Percentiles rank a stretch among this genome's conserved stretches.
phyloP scores from a whole-genome alignment of 2,888 invertebrate species.

The Cerastis rubricosa region DNA sequence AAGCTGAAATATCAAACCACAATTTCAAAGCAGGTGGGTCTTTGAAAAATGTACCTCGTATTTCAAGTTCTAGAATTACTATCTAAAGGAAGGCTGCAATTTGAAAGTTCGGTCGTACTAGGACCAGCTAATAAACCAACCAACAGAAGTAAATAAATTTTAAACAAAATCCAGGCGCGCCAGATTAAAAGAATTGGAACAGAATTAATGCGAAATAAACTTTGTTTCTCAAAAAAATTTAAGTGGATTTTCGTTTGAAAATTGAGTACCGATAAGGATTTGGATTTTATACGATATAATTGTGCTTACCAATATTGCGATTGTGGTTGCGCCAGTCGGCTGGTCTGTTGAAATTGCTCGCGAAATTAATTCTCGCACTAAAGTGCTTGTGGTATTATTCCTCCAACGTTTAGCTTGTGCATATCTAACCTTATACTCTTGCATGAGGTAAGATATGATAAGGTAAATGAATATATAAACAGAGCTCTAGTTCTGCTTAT shows the following conservation, averaged over 20 bases:
- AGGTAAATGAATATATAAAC: no score
- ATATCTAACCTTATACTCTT: not conserved
- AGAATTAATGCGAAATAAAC: conserved; percentile 59
- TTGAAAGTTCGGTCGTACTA: not conserved
- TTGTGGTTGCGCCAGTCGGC: conserved; percentile 38
- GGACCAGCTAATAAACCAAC: conserved; percentile 25
- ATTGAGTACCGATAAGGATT: conserved; percentile 39
- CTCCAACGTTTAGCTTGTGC: not conserved
- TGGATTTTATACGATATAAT: conserved; percentile 30
- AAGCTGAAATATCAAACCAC: conserved; percentile 47
- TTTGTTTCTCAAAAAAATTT: conserved; percentile 58
- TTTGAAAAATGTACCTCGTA: conserved; percentile 8
- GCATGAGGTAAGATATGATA: no score
- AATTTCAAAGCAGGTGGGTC: conserved; percentile 29
- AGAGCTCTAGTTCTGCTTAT: not conserved
- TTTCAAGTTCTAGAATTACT: conserved; percentile 6
- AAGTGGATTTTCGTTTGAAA: conserved; percentile 38
- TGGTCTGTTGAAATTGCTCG: conserved; percentile 56
- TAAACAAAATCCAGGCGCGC: conserved; percentile 35
- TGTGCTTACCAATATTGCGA: conserved; percentile 48
- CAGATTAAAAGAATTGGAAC: conserved; percentile 56
- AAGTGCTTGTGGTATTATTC: conserved; percentile 36
- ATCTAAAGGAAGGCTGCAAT: not conserved
- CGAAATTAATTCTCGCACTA: conserved; percentile 59
- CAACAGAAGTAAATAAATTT: conserved; percentile 46